Evolutionary conservation across 2,113 vertebrate species (phyloP), one percentile per base, ranked within the genome.

Genomic region (Malurus melanocephalus): DNA sequence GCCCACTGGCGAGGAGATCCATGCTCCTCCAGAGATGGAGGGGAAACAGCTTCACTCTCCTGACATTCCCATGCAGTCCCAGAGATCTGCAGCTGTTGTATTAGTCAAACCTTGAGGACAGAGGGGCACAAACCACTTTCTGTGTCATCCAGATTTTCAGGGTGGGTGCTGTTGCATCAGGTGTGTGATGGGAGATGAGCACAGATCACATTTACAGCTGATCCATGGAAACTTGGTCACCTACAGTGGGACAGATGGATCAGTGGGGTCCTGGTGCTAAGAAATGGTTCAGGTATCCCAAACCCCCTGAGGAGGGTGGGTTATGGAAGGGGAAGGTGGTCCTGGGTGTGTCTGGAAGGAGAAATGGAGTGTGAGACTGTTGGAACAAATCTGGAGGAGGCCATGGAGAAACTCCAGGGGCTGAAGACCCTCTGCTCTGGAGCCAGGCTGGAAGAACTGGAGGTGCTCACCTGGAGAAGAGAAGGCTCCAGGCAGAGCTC

Each of bases 381-480:
- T 49, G 22, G 22, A 76, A 8, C 0, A 0, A 46, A 33, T 14
- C 20, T 49, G 49, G 42, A 28, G 73, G 15, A 62, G 20, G 2
- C 1, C 6, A 5, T 0, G 0, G 49, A 26, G 30, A 2, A 0
- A 19, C 0, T 42, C 19, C 13, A 2, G 10, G 6, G 30, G 24
- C 40, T 15, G 33, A 28, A 60, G 32, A 32, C 5, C 14, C 62
- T 60, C 71, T 42, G 51, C 51, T 33, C 35, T 52, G 38, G 45
- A 53, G 32, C 15, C 40, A 61, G 82, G 9, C 27, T 68, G 46
- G 28, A 8, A 68, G 46, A 76, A 12, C 11, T 67, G 81, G 38
- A 45, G 13, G 10, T 9, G 22, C 1, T 46, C 27, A 55, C 5
- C 33, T 49, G 69, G 43, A 66, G 28, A 49, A 2, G 60, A 51